Evolutionary conservation across 2,888 invertebrate species (phyloP).

Genomic region (Amphipoea lucens): DNA sequence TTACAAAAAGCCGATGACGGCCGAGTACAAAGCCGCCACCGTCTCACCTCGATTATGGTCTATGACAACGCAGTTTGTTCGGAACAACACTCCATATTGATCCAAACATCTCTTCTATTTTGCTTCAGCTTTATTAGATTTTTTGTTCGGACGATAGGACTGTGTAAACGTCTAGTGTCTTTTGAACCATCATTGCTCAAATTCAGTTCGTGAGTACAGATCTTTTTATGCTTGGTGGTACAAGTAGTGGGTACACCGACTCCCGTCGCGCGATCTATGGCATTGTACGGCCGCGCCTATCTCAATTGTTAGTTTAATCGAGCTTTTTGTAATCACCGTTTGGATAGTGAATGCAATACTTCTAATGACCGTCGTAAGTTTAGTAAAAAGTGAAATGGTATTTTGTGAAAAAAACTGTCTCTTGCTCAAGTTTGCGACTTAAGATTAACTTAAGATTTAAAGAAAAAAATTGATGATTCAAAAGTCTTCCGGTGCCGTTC

Average conservation of each 20-base stretch:
- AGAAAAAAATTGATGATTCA: not conserved
- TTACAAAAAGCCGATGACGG: conserved; percentile 88
- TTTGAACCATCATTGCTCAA: conserved; percentile 54
- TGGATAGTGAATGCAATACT: conserved; percentile 78
- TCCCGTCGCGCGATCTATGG: conserved; percentile 88
- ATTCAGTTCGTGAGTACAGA: conserved; percentile 42
- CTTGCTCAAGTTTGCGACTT: conserved; percentile 50
- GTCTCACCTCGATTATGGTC: conserved; percentile 88
- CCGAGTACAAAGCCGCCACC: conserved; percentile 87
- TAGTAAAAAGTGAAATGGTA: conserved; percentile 75
- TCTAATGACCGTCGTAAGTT: conserved; percentile 71
- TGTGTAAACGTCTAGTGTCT: conserved; percentile 71
- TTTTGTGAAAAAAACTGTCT: conserved; percentile 51
- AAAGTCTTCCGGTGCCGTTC: not conserved
- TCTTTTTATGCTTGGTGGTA: conserved; percentile 65
- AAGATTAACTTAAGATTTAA: not conserved
- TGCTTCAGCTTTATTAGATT: conserved; percentile 87
- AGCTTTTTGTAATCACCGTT: conserved; percentile 84
- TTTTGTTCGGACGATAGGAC: conserved; percentile 78
- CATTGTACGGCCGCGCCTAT: conserved; percentile 81
- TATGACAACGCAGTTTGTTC: conserved; percentile 89
- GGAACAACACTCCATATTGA: conserved; percentile 89
- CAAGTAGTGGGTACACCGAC: conserved; percentile 75
- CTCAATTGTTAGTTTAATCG: conserved; percentile 89
- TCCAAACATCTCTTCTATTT: conserved; percentile 88